phyloP scores from a whole-genome alignment of 2,797 vertebrate species.

The Smutsia gigantea region DNA sequence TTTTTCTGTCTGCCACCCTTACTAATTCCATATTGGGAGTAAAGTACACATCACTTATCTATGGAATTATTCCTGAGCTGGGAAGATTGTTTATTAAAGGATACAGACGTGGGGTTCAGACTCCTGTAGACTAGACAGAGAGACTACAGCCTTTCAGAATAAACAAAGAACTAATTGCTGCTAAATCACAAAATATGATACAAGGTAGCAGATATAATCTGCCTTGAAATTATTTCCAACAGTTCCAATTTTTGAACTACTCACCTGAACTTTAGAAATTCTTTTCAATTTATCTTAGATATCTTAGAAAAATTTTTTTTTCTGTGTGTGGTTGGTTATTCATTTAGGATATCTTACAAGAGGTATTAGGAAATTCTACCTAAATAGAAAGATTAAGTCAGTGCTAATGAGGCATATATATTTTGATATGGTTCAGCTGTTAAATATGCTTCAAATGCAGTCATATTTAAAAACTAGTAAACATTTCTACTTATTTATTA shows the following conservation, averaged over 20 bases:
- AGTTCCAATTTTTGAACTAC: background rate
- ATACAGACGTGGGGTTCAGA: background rate
- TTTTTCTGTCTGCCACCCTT: background rate
- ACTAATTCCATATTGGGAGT: background rate
- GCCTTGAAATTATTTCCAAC: background rate
- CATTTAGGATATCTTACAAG: conserved; percentile 27
- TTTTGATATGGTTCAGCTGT: background rate
- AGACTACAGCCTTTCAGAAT: background rate
- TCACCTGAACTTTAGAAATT: background rate
- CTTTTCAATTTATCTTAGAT: conserved; percentile 8
- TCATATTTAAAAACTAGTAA: conserved; percentile 51
- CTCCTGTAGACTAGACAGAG: background rate
- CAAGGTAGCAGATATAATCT: background rate
- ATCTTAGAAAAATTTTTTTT: background rate
- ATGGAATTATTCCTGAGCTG: background rate
- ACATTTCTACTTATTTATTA: conserved; percentile 19
- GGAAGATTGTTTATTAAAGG: background rate
- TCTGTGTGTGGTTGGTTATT: background rate
- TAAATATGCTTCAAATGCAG: conserved; percentile 23
- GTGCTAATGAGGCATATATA: background rate
- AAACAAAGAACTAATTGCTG: background rate
- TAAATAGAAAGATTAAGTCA: background rate
- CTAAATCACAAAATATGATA: background rate
- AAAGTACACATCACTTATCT: background rate
- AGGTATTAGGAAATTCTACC: conserved; percentile 1